These are phyloP conservation scores for Synergus japonicus DNA, from an alignment of 2,888 invertebrate genomes.

Conservation along the genomic window DNA sequence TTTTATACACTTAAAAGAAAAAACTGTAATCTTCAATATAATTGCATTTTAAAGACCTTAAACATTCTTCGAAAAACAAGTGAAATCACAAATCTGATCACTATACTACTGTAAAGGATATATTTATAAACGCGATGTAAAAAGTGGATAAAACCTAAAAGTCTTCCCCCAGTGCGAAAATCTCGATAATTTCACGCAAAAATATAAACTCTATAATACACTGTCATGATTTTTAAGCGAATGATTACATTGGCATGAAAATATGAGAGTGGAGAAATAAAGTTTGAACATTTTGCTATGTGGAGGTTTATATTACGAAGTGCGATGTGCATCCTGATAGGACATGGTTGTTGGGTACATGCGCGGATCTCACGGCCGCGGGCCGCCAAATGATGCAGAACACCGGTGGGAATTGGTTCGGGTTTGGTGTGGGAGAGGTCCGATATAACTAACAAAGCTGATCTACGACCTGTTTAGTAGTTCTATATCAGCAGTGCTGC, in stretches of 20 bases:
- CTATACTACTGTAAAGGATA: too few species aligned
- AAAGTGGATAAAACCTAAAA: too few species aligned
- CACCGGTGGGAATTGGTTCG: constrained; percentile 76
- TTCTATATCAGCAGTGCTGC: constrained; percentile 73
- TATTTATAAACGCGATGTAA: too few species aligned
- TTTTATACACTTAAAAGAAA: too few species aligned
- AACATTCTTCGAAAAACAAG: too few species aligned
- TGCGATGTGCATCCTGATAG: constrained; percentile 62
- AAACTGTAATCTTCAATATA: too few species aligned
- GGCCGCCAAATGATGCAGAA: constrained; percentile 77
- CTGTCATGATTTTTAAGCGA: background rate
- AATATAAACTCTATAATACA: background rate
- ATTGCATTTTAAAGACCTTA: too few species aligned
- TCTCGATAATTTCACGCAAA: background rate
- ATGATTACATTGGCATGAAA: constrained; percentile 48
- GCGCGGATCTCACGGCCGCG: constrained; percentile 73
- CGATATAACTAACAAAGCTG: constrained; percentile 75
- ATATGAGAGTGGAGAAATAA: constrained; percentile 51
- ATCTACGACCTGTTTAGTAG: constrained; percentile 77
- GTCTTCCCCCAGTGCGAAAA: background rate
- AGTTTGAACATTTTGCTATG: constrained; percentile 47
- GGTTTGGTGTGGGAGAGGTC: constrained; percentile 54
- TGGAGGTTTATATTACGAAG: constrained; percentile 47
- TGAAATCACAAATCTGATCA: too few species aligned
- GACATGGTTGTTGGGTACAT: constrained; percentile 62